A percentile compares a stretch with the other conserved stretches of the same genome.
Conservation (phyloP, 64 coral and sea anemone species). For the Astreopora myriophthalma region DNA sequence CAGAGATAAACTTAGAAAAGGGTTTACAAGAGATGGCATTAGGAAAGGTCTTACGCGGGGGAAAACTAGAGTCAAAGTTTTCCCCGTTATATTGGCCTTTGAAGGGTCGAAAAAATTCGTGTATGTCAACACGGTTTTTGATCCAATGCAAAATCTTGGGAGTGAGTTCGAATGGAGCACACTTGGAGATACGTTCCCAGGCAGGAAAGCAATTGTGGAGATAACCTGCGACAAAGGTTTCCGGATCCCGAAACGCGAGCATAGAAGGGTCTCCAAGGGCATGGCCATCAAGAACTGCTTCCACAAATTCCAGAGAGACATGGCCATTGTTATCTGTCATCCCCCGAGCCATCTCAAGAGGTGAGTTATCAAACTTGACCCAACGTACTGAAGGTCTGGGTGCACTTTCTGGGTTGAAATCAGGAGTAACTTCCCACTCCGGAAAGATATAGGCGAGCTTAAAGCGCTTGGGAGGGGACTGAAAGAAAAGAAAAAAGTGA, state of each 20-base stretch:
- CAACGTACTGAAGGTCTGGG: too few species aligned
- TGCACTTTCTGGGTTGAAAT: too few species aligned
- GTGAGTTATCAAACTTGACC: too few species aligned
- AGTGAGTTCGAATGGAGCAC: background rate
- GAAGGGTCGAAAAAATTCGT: conserved; percentile 8
- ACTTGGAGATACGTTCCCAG: background rate
- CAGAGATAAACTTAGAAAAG: background rate
- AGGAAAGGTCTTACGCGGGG: background rate
- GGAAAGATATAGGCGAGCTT: background rate
- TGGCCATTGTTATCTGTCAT: too few species aligned
- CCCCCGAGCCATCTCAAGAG: too few species aligned
- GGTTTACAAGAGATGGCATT: background rate
- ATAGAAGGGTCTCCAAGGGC: background rate
- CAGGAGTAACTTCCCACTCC: too few species aligned
- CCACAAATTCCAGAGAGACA: background rate
- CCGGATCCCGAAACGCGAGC: background rate
- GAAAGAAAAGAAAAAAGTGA: background rate
- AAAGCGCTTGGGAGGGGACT: background rate
- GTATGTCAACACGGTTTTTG: background rate
- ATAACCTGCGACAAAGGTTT: conserved; percentile 18
- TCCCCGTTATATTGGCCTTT: conserved; percentile 23
- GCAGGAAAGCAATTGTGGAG: background rate
- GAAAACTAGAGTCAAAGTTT: background rate
- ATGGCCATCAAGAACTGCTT: background rate
- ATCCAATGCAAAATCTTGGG: background rate